phyloP scores from a whole-genome alignment of 2,888 invertebrate species.

The Rhagophthalmus giganteus region DNA sequence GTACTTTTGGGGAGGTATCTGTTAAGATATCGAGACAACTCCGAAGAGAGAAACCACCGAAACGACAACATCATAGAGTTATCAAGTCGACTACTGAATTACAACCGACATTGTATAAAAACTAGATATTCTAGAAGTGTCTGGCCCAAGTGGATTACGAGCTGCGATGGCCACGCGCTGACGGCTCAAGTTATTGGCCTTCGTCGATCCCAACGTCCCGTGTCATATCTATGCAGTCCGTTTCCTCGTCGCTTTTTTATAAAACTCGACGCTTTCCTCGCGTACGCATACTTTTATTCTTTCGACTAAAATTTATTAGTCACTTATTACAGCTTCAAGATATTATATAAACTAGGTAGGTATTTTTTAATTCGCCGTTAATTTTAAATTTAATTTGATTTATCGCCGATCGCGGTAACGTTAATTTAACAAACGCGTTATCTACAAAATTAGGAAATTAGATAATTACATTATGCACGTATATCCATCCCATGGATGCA shows the following conservation, averaged over 20 bases:
- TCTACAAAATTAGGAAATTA: too few species aligned
- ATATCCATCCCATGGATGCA: slow-evolving; percentile 2
- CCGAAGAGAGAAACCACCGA: slow-evolving; percentile 8
- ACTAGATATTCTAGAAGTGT: slow-evolving; percentile 50
- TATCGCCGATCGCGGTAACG: too few species aligned
- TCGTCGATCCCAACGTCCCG: slow-evolving; percentile 50
- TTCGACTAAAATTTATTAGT: background rate
- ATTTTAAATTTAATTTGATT: too few species aligned
- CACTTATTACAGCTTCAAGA: background rate
- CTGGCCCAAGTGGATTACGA: slow-evolving; percentile 53
- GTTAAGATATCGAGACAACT: slow-evolving; percentile 7
- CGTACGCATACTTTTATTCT: slow-evolving; percentile 9
- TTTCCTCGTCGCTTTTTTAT: slow-evolving; percentile 17
- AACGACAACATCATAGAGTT: slow-evolving; percentile 46
- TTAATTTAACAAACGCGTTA: too few species aligned
- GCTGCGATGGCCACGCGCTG: slow-evolving; percentile 48
- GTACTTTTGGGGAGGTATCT: slow-evolving; percentile 4
- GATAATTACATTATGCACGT: too few species aligned
- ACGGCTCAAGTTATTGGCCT: slow-evolving; percentile 52
- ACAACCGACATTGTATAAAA: slow-evolving; percentile 54
- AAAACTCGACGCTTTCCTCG: slow-evolving; percentile 21
- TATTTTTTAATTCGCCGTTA: too few species aligned
- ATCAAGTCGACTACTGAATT: slow-evolving; percentile 53
- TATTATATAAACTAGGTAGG: too few species aligned
- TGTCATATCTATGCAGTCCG: slow-evolving; percentile 46